Conservation (phyloP, 2,797 vertebrate genomes). For the Delichon dasypus region DNA sequence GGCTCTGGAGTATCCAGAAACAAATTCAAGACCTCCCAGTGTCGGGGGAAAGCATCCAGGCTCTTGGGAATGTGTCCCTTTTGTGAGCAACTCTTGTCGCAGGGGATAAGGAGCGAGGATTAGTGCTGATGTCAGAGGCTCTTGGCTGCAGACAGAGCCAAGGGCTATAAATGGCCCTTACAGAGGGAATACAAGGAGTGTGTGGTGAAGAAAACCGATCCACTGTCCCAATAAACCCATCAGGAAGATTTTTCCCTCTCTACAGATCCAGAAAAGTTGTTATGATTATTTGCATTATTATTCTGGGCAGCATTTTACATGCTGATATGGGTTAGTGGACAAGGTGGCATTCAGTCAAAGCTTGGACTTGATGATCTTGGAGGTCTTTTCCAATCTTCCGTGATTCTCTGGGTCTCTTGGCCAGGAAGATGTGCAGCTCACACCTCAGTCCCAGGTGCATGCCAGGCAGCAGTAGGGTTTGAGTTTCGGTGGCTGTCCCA, state of each 20-base stretch:
- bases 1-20: background rate
- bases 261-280: background rate
- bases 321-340: background rate
- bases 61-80: background rate
- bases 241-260: background rate
- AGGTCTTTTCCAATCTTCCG: background rate
- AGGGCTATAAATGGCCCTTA: background rate
- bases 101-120: background rate
- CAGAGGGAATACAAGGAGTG: background rate
- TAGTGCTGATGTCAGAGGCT: conserved; percentile 4
- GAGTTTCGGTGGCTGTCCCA: background rate
- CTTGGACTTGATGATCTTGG: background rate
- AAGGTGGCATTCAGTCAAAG: background rate
- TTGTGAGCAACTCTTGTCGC: background rate
- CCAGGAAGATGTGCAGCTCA: background rate
- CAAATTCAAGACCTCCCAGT: background rate
- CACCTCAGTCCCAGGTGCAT: background rate
- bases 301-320: background rate
- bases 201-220: background rate
- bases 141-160: background rate
- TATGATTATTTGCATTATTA: background rate
- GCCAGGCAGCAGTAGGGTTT: background rate
- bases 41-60: background rate
- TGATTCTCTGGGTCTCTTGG: background rate
- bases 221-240: background rate